phyloP scores from a whole-genome alignment of 2,113 vertebrate genomes.

The Phylloscopus trochilus region DNA sequence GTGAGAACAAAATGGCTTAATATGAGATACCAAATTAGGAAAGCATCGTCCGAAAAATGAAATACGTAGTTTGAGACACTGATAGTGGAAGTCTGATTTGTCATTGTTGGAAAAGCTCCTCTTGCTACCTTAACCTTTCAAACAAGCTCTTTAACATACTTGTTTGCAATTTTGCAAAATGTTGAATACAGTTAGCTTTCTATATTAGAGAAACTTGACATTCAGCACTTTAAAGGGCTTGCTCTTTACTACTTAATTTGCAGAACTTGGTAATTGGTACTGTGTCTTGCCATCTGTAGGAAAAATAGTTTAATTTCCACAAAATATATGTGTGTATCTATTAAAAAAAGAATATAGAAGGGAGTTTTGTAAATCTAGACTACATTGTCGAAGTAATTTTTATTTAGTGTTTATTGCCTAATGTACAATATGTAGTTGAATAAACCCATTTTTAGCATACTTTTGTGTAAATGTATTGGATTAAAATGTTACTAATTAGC shows the following conservation, averaged over 20 bases:
- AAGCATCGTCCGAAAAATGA: background rate
- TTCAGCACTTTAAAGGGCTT: slow-evolving; percentile 11
- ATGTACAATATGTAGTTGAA: background rate
- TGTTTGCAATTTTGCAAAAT: background rate
- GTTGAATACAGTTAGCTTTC: background rate
- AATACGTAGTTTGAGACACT: background rate
- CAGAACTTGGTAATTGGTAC: background rate
- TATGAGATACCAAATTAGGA: background rate
- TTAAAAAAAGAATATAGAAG: background rate
- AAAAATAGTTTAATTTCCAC: background rate
- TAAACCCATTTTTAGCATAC: background rate
- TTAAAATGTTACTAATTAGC: background rate
- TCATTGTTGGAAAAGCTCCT: background rate
- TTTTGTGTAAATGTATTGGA: background rate
- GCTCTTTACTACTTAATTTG: slow-evolving; percentile 6
- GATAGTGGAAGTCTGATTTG: background rate
- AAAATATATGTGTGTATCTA: background rate
- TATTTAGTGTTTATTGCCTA: background rate
- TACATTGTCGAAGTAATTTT: background rate
- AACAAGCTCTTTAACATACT: background rate
- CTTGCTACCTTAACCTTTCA: background rate
- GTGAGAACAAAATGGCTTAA: background rate
- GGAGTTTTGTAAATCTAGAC: background rate
- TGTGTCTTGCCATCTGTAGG: slow-evolving; percentile 3
- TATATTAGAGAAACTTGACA: background rate